Conservation (phyloP, 2,797 vertebrate species). For the Monodelphis domestica region DNA sequence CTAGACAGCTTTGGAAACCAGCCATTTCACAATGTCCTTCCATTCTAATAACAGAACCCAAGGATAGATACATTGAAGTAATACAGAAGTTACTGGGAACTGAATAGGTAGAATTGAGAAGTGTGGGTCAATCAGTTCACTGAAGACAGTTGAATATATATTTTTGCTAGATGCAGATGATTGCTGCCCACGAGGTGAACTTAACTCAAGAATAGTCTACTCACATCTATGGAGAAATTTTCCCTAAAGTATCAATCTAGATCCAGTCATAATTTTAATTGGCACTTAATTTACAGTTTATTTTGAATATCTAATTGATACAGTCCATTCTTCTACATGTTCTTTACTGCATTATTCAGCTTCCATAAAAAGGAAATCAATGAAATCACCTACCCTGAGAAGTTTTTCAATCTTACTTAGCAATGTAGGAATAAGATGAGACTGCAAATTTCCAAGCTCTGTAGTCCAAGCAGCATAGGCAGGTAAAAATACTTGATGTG, state of each 20-base stretch:
- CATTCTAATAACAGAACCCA: not conserved
- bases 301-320: not conserved
- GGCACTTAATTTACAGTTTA: conserved; percentile 3
- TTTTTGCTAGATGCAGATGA: not conserved
- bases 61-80: not conserved
- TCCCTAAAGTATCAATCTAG: conserved; percentile 13
- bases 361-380: conserved; percentile 22
- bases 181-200: not conserved
- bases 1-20: conserved; percentile 33
- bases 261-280: conserved; percentile 9
- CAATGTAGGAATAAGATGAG: conserved; percentile 95
- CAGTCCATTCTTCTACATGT: conserved; percentile 13
- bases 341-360: conserved; percentile 22
- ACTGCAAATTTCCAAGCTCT: conserved; percentile 94
- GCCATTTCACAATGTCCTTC: conserved; percentile 18
- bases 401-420: conserved; percentile 96
- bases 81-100: conserved; percentile 2
- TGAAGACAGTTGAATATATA: not conserved
- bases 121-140: not conserved
- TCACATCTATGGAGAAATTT: not conserved
- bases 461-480: conserved; percentile 98
- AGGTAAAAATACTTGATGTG: conserved; percentile 98
- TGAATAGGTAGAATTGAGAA: conserved; percentile 1
- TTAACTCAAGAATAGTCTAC: not conserved
- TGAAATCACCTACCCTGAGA: conserved; percentile 88